A percentile compares a stretch with the other conserved stretches of the same genome.
Evolutionary conservation across 2,888 invertebrate species (phyloP).

Genomic region (Cynaeus angustus): DNA sequence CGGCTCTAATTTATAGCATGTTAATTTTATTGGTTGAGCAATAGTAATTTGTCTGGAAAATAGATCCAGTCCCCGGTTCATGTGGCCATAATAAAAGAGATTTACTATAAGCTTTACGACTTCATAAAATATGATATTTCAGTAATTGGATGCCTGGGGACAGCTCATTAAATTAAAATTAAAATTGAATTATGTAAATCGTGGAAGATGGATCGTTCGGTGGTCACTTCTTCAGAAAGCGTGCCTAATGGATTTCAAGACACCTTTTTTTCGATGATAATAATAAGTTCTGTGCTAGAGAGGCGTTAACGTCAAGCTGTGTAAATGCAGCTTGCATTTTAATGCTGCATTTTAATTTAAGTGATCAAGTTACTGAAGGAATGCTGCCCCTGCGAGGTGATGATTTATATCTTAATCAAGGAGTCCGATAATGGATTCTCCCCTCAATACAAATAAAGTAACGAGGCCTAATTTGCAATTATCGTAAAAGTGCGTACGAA

Average conservation of each 20-base stretch:
- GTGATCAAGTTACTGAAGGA: conserved; percentile 60
- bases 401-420: conserved; percentile 69
- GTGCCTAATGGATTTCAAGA: conserved; percentile 23
- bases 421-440: conserved; percentile 62
- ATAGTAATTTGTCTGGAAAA: conserved; percentile 40
- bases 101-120: conserved; percentile 60
- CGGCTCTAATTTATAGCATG: conserved; percentile 37
- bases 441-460: conserved; percentile 64
- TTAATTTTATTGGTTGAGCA: conserved; percentile 43
- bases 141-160: conserved; percentile 57
- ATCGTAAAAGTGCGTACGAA: conserved; percentile 62
- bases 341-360: conserved; percentile 56
- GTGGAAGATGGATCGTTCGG: conserved; percentile 7
- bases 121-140: conserved; percentile 61
- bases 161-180: conserved; percentile 51
- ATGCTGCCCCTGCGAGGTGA: conserved; percentile 63
- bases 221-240: conserved; percentile 21
- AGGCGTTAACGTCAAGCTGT: conserved; percentile 39
- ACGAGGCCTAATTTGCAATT: conserved; percentile 64
- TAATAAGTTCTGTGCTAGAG: conserved; percentile 24
- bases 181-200: conserved; percentile 47
- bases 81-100: conserved; percentile 57
- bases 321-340: conserved; percentile 51
- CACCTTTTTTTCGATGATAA: conserved; percentile 24
- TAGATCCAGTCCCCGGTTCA: conserved; percentile 38